Evolutionary conservation across 2,888 invertebrate genomes (phyloP).

Genomic region (Chouioia cunea): DNA sequence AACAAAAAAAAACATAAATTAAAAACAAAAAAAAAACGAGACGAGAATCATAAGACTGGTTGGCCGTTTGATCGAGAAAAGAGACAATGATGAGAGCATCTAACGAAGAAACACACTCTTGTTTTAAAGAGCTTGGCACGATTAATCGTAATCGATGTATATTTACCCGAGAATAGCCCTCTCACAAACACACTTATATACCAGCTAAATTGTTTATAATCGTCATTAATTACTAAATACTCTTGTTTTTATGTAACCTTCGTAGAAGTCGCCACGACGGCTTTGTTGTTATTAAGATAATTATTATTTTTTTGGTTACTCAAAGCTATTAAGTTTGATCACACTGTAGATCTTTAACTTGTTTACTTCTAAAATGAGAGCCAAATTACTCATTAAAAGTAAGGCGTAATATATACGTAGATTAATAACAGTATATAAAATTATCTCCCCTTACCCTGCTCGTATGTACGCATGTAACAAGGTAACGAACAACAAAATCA

Average conservation of each 20-base stretch:
- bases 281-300: conserved; percentile 36
- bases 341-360: conserved; percentile 26
- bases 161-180: conserved; percentile 10
- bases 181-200: background rate
- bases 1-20: too few species aligned
- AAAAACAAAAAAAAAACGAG: conserved; percentile 10
- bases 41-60: conserved; percentile 41
- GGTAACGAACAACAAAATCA: conserved; percentile 22
- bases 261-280: conserved; percentile 28
- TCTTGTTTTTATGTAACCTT: background rate
- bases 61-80: conserved; percentile 30
- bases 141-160: conserved; percentile 34
- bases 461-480: conserved; percentile 32
- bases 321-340: conserved; percentile 16
- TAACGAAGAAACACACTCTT: conserved; percentile 46
- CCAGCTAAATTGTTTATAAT: conserved; percentile 30
- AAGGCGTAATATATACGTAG: conserved; percentile 30
- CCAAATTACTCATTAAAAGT: conserved; percentile 39
- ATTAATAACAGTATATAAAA: conserved; percentile 25
- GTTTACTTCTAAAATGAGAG: conserved; percentile 25
- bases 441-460: conserved; percentile 26
- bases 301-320: background rate
- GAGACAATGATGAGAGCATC: conserved; percentile 17
- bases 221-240: conserved; percentile 43
- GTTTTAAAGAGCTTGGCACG: conserved; percentile 52